Evolutionary conservation across 2,797 vertebrate genomes (phyloP), one percentile per base, ranked within the genome.

Genomic region (Ciconia nigra): DNA sequence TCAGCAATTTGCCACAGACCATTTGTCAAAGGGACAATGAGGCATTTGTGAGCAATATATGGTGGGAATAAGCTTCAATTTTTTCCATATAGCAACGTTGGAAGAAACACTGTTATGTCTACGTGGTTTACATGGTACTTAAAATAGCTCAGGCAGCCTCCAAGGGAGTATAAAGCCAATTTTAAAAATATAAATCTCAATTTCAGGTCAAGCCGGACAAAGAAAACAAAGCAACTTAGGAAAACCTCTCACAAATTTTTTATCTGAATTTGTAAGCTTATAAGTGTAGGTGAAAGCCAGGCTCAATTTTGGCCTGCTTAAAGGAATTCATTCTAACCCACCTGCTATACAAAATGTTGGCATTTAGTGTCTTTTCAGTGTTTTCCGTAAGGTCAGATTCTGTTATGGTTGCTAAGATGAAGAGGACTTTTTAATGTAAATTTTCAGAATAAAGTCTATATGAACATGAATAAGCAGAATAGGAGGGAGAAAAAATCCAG

Each of bases 21-120:
- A 82, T 98, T 98, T 98, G 95, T 97, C 97, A 96, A 94, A 94
- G 90, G 96, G 82, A 98, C 96, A 94, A 94, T 89, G 92, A 96
- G 86, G 79, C 92, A 96, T 96, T 96, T 91, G 81, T 97, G 90
- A 97, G 96, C 74, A 93, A 91, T 95, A 94, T 59, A 54, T 62
- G 87, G 92, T 80, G 90, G 83, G 91, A 97, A 97, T 91, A 65
- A 81, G 59, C 86, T 88, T 94, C 71, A 92, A 63, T 95, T 85
- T 97, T 97, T 97, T 97, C 96, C 92, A 73, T 95, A 84, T 65
- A 87, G 79, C 62, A 85, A 35, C 37, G n/a, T 28, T 89, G 81
- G 85, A 96, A 96, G 84, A 93, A 84, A 86, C 62, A 62, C 24
- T 76, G 58, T 61, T 93, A 62, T 73, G 37, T 93, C 63, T 91